These are phyloP conservation scores for Acrocephalus scirpaceus DNA, from an alignment of 2,797 vertebrate genomes.

Conservation along the genomic window DNA sequence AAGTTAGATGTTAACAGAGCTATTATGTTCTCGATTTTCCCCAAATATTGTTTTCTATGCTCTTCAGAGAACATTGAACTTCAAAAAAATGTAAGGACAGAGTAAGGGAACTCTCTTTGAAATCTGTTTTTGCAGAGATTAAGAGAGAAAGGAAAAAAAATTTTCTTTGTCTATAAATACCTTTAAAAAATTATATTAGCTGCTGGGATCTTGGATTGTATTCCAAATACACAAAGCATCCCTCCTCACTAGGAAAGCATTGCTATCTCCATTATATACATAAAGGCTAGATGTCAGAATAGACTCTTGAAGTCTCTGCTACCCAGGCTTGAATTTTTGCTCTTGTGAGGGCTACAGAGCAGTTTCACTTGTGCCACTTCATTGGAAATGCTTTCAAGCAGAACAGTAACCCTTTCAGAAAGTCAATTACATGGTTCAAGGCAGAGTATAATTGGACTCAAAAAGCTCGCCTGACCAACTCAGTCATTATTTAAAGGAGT, in stretches of 20 bases:
- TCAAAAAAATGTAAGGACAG: background rate
- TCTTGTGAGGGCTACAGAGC: background rate
- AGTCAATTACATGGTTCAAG: background rate
- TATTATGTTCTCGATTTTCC: background rate
- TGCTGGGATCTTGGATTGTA: background rate
- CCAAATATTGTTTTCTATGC: background rate
- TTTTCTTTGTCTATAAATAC: background rate
- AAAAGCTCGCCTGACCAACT: background rate
- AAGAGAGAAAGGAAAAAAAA: background rate
- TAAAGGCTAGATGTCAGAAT: background rate
- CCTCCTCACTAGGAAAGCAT: background rate
- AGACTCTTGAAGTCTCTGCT: background rate
- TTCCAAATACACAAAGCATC: background rate
- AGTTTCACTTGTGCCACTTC: background rate
- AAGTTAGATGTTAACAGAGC: background rate
- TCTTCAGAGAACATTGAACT: background rate
- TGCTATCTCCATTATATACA: background rate
- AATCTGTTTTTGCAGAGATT: background rate
- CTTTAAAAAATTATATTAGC: background rate
- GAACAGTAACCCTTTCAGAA: background rate
- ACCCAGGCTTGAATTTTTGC: background rate
- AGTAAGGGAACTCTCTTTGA: background rate
- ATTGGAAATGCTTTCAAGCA: background rate
- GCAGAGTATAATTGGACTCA: background rate
- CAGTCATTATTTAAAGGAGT: background rate